phyloP scores from a whole-genome alignment of 1,140 invertebrate genomes.

The Papilio aristodemus region DNA sequence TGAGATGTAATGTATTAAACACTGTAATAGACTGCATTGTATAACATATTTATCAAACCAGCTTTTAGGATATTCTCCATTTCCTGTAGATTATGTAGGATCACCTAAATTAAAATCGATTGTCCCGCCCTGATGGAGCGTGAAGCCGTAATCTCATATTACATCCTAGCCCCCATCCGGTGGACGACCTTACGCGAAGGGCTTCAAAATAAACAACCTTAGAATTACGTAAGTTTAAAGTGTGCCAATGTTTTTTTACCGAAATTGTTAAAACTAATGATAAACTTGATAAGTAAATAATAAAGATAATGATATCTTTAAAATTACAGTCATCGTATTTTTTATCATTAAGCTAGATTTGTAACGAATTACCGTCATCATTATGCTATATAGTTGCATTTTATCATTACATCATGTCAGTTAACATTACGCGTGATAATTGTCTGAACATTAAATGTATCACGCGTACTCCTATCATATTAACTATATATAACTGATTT shows the following conservation, averaged over 20 bases:
- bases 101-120: slow-evolving; percentile 17
- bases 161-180: not conserved
- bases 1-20: too few species aligned
- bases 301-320: too few species aligned
- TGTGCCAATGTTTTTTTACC: not conserved
- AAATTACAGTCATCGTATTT: too few species aligned
- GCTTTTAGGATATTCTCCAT: not conserved
- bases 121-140: not conserved
- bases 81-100: slow-evolving; percentile 4
- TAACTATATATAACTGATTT: too few species aligned
- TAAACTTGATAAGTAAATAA: not conserved
- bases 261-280: not conserved
- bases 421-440: too few species aligned
- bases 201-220: not conserved
- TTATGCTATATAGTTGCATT: not conserved
- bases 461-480: too few species aligned
- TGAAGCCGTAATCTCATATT: slow-evolving; percentile 19
- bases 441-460: too few species aligned
- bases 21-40: too few species aligned
- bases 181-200: not conserved
- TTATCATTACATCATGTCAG: too few species aligned
- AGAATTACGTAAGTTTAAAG: not conserved
- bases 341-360: too few species aligned
- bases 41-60: not conserved
- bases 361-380: too few species aligned